A percentile compares a stretch with the other conserved stretches of the same genome.
Evolutionary conservation across 2,888 invertebrate genomes (phyloP).

Genomic region (Calameuta idolon): DNA sequence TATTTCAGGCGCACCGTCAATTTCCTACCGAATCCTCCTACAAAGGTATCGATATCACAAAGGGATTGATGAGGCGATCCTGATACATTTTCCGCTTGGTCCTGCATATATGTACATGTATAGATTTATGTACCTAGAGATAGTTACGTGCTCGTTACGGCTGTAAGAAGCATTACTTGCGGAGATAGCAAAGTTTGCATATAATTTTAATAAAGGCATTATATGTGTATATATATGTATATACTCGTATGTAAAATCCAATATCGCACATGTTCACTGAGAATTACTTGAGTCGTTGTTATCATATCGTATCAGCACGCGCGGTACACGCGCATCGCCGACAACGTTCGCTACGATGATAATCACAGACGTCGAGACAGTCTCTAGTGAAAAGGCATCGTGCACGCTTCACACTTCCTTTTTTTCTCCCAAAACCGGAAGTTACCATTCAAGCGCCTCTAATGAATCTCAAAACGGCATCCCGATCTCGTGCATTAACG

Average conservation of each 20-base stretch:
- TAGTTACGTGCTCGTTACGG: background rate
- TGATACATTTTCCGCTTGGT: background rate
- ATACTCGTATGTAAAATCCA: background rate
- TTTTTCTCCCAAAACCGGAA: background rate
- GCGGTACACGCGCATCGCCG: background rate
- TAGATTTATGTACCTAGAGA: background rate
- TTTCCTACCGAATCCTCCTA: background rate
- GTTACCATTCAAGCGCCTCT: background rate
- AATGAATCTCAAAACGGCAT: background rate
- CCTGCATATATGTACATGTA: background rate
- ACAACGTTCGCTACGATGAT: background rate
- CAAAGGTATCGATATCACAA: background rate
- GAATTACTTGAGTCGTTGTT: background rate
- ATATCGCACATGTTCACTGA: background rate
- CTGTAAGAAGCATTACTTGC: background rate
- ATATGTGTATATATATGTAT: too few relatives aligned
- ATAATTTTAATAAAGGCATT: background rate
- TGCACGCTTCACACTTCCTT: background rate
- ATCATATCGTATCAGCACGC: background rate
- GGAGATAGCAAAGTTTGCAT: background rate
- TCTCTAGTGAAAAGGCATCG: background rate
- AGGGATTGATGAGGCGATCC: background rate
- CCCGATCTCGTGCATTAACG: background rate
- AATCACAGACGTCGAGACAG: background rate
- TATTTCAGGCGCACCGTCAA: background rate